A percentile compares a stretch with the other conserved stretches of the same genome.
Evolutionary conservation across 2,113 vertebrate genomes (phyloP).

Genomic region (Anseranas semipalmata): DNA sequence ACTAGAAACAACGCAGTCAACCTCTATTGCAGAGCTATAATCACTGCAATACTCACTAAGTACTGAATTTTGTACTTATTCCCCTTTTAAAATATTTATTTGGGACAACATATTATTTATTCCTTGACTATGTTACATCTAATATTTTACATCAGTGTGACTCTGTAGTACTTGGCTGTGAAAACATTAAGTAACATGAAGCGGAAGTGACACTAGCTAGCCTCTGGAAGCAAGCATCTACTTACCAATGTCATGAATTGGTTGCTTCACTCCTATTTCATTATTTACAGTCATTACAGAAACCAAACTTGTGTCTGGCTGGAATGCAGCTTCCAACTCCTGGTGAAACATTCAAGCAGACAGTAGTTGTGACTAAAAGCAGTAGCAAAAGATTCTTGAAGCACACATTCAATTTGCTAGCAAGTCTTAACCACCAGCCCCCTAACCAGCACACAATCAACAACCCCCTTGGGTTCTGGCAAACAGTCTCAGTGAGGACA

Average conservation of each 20-base stretch:
- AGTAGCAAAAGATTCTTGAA: background rate
- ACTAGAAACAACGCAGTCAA: background rate
- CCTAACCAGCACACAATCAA: background rate
- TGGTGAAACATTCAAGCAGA: conserved; percentile 55
- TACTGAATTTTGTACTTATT: background rate
- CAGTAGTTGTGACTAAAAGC: background rate
- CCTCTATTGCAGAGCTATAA: background rate
- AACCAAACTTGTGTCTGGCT: conserved; percentile 89
- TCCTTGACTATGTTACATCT: background rate
- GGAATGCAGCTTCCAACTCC: conserved; percentile 87
- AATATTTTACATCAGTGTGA: background rate
- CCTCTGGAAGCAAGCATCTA: background rate
- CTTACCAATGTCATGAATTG: conserved; percentile 90
- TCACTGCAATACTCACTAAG: background rate
- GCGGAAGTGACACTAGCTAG: background rate
- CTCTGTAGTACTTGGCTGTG: background rate
- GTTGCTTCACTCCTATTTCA: conserved; percentile 95
- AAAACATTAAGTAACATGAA: background rate
- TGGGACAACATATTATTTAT: background rate
- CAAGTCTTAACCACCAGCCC: background rate
- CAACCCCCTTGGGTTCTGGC: background rate
- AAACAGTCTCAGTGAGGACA: background rate
- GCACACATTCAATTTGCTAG: background rate
- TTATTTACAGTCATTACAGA: conserved; percentile 97
- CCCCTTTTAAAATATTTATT: background rate